Base-by-base conservation (phyloP, 1,140 invertebrate species). In the Colletes gigas region DNA sequence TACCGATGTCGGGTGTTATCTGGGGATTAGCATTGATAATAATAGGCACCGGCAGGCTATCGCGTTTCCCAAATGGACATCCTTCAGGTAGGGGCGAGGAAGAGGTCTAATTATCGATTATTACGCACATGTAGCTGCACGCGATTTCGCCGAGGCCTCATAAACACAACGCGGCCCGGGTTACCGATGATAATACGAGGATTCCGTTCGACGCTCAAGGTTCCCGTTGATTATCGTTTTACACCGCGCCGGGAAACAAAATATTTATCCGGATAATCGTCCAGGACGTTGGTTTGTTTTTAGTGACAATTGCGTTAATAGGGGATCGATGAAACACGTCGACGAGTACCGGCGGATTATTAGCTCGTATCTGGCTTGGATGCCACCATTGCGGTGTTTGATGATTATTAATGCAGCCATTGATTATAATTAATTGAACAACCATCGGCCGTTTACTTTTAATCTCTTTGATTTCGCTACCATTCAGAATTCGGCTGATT, bases 101-200 rank as follows among this genome's bases (percentile, higher is more conserved):
- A 76, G 57, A 77, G 74, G 65, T 57, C 80, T 78, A 82, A 82
- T 82, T 82, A 82, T 82, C 80, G 80, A 82, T 82, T 82, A 82
- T 78, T 78, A 82, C 54, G 78, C 71, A 21, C 68, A 75, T 62
- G 39, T 78, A 65, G 47, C 50, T 14, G 67, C 66, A 30, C 52
- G 66, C 30, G 74, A 81, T 71, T 55, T 69, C 66, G 19, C 60
- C 44, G 68, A 70, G 54, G 66, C 50, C 63, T 60, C 77, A 72
- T 57, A 65, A 60, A 73, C 77, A 55, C 19, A 73, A 0, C 30
- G 6, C 9, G 39, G 50, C 55, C 50, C 7, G 10, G 67, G 50
- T 30, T 52, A 73, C 72, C 77, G 60, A 73, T 55, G 69, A 65
- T 79, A 73, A 55, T 54, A 63, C 19, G 15, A 71, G 21, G 57